Base-by-base conservation (phyloP, 1,140 invertebrate genomes). In the Babylonia areolata region DNA sequence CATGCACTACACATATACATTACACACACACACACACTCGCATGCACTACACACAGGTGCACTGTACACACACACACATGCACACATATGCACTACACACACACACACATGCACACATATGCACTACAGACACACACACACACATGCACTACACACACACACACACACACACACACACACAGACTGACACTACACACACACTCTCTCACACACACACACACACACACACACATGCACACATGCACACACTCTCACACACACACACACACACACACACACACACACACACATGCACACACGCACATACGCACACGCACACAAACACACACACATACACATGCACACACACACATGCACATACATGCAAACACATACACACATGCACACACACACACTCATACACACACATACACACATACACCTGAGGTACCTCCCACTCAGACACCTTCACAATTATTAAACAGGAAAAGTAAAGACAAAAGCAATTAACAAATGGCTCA, bases 241-340 rank as follows among this genome's bases (percentile, higher is more conserved):
- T 46, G 81, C 51, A 81, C 75, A 81, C 46, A 81, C 54, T 81
- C 75, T 81, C 75, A 86, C 42, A 86, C 75, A 86, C 42, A 80
- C 82, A 84, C n/a, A 84, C 73, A 80, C 35, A 79, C 84, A 2
- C 35, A 85, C 84, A 84, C 37, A 35, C 71, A 73, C 31, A 37
- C 71, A 73, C 71, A 73, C 69, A 73, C 31, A 35, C 69, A 73
- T 5, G 35, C 33, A 35, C 71, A 73, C 33, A 73, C 71, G 35
- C 71, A 2, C 31, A 73, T 9, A 73, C 71, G 35, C 71, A 35
- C 31, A 73, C 31, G 35, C 71, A 73, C 71, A 73, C 71, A 73
- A n/a, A 35, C 31, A 73, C 23, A 28, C 58, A 69, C 58, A 69
- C 23, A 28, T 23, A 69, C 58, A 20, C 58, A 6, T 31, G n/a